Percentiles rank a stretch among this genome's conserved stretches.
phyloP scores from a whole-genome alignment of 2,113 vertebrate species.

The Tringa solitaria region DNA sequence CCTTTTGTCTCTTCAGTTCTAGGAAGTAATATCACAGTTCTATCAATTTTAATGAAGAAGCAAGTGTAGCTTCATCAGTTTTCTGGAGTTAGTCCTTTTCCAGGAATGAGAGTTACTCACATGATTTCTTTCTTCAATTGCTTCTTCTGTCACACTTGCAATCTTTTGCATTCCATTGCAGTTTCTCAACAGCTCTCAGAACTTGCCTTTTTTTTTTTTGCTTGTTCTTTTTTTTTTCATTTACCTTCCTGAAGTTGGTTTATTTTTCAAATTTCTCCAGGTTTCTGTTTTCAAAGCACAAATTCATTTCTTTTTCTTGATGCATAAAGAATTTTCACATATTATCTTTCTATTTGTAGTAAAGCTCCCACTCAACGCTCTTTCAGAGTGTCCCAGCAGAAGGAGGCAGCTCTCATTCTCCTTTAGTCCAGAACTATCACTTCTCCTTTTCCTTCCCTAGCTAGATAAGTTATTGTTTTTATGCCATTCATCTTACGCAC shows the following conservation, averaged over 20 bases:
- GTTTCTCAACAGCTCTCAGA: neutral
- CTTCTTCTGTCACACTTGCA: neutral
- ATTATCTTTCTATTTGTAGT: neutral
- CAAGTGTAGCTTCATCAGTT: neutral
- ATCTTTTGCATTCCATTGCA: neutral
- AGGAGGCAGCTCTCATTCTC: neutral
- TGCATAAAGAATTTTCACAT: neutral
- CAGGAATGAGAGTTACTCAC: neutral
- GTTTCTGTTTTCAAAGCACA: neutral
- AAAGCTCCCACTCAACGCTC: neutral
- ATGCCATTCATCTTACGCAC: neutral
- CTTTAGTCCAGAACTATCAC: neutral
- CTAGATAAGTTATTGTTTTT: neutral
- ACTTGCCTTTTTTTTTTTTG: neutral
- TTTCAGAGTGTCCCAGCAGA: neutral
- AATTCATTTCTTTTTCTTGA: neutral
- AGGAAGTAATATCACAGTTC: neutral
- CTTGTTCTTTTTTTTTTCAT: neutral
- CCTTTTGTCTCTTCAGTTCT: constrained; percentile 43
- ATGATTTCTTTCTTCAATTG: neutral
- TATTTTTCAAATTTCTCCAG: neutral
- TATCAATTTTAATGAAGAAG: neutral
- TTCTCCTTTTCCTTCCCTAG: neutral
- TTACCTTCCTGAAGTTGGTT: neutral
- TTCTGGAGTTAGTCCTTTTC: neutral